Evolutionary conservation across 2,888 invertebrate species (phyloP), one percentile per base, ranked within the genome.

Genomic region (Coremacera marginata): DNA sequence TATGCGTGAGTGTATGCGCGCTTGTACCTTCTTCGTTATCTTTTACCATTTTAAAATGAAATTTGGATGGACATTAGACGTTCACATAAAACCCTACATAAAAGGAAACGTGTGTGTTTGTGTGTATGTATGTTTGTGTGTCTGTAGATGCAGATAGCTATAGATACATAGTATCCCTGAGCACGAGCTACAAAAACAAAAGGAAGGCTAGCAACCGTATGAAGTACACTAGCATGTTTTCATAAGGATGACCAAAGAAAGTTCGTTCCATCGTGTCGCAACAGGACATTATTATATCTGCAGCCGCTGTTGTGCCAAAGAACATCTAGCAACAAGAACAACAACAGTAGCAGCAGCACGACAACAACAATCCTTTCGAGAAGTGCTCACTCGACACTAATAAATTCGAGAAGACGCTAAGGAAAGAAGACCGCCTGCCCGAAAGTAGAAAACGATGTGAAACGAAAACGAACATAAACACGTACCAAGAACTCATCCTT

Each of bases 201-300:
- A 77, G 75, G 74, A 80, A 77, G 62, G 72, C 80, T 79, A 55
- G 71, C 81, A 81, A 31, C 78, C 77, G 78, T 81, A 80, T 82
- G 84, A 83, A 84, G 84, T 83, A 83, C 78, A 80, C 80, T 83
- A 80, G 82, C 84, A 81, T 79, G 72, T 75, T 77, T 65, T 77
- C 77, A 72, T 76, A 75, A 81, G 78, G 78, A 80, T 80, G 80
- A 74, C 79, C 78, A 79, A 81, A 79, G 79, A 79, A 77, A 75
- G 74, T 67, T 65, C 65, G 77, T 79, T 31, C 79, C 77, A 80
- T 78, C 77, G 80, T 79, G 79, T 80, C 80, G 77, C 82, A 80
- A 79, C 80, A 80, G 80, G 81, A 80, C 81, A 78, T 80, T 81
- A 78, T 79, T 78, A 79, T 78, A 74, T 77, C 80, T 78, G 77